Percentiles rank a stretch among this genome's conserved stretches.
These are phyloP conservation scores for Miniopterus natalensis DNA, from an alignment of 2,113 vertebrate genomes.

Conservation along the genomic window DNA sequence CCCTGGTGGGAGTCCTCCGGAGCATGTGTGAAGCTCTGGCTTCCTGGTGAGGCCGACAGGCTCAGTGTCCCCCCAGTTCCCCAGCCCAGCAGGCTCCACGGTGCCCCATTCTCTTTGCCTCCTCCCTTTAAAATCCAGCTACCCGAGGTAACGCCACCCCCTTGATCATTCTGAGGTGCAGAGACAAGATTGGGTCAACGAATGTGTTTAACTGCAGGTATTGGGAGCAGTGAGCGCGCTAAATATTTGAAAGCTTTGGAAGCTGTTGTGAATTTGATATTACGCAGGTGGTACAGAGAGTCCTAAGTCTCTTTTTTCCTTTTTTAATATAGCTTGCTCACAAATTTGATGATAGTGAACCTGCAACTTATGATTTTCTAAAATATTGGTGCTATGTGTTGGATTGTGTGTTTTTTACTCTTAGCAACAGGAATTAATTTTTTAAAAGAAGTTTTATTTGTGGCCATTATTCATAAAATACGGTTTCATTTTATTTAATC, in stretches of 20 bases:
- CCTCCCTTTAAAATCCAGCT: not conserved
- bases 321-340: not conserved
- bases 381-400: not conserved
- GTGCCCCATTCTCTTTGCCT: not conserved
- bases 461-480: constrained; percentile 5
- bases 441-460: not conserved
- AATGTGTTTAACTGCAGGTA: not conserved
- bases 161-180: not conserved
- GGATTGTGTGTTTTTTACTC: not conserved
- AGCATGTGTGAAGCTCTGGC: not conserved
- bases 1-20: no score
- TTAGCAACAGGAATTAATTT: constrained; percentile 18
- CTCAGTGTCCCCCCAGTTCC: not conserved
- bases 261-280: not conserved
- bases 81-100: not conserved
- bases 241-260: not conserved
- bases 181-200: not conserved
- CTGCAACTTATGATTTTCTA: constrained; percentile 12
- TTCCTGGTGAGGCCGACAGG: not conserved
- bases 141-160: not conserved
- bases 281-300: not conserved
- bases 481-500: not conserved
- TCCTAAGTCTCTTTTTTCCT: not conserved
- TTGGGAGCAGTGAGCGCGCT: not conserved
- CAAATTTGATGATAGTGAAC: not conserved